Evolutionary conservation across 2,797 vertebrate species (phyloP), one percentile per base, ranked within the genome.

Genomic region (Microctenopoma stevenorrisi): DNA sequence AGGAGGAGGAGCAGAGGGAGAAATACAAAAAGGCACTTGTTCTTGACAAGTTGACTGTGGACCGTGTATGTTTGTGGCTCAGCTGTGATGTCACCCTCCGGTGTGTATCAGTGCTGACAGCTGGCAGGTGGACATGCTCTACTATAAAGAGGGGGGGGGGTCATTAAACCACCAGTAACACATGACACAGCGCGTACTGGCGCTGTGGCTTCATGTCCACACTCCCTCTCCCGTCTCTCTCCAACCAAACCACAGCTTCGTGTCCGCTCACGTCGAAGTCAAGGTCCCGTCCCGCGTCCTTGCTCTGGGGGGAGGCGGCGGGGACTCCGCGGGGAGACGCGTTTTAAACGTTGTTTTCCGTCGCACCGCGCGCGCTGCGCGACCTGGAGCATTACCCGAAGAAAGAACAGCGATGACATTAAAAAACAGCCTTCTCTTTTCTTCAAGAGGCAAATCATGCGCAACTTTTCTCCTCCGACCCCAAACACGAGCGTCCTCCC

Each of bases 271-370:
- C 10, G 6, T 15, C 13, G 14, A 35, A 82, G 47, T 43, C 79
- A 75, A 84, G 73, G 79, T 88, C 87, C 86, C 60, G 61, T 33
- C 52, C 40, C 3, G 85, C 78, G 88, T 46, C 88, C 89, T 89
- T 88, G 81, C 75, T 52, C 44, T 15, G 30, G 11, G 11, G 11
- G 35, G 7, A 63, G 16, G n/a, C 64, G 58, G 40, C 15, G 4
- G 50, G 48, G 64, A 67, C 72, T 40, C 5, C 0, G 1, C 30
- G 26, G 40, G 1, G 0, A 47, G 58, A 67, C 69, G 72, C 46
- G 72, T 62, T 74, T 76, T 6, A 33, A 33, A 33, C 4, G 7
- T 33, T 33, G 30, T 33, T 61, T 22, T 22, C 22, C 22, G 22
- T 2, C 22, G 22, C 22, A 22, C 22, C 22, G 22, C 22, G 22